Percentiles rank a stretch among this genome's conserved stretches.
phyloP scores from a whole-genome alignment of 2,113 vertebrate species.

The Myrmecophaga tridactyla region DNA sequence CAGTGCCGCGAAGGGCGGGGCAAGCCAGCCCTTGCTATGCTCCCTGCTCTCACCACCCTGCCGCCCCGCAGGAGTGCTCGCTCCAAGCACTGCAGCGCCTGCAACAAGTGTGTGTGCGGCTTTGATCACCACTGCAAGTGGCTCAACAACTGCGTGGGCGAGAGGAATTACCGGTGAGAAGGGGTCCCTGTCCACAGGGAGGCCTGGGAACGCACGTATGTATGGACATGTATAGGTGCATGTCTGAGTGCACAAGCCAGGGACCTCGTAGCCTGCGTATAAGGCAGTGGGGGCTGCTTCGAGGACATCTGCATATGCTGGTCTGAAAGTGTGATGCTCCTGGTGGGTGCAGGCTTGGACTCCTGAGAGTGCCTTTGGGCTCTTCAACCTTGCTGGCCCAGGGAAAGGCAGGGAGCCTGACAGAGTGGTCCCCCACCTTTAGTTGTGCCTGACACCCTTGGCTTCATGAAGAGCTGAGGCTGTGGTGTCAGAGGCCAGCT shows the following conservation, averaged over 20 bases:
- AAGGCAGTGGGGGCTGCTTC: neutral
- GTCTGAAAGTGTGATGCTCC: neutral
- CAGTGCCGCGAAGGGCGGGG: fast-evolving
- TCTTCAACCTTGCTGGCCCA: neutral
- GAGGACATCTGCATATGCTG: neutral
- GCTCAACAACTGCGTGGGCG: constrained; percentile 99
- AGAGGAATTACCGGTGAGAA: constrained; percentile 93
- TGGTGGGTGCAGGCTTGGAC: neutral
- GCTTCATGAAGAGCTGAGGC: neutral
- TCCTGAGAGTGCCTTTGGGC: neutral
- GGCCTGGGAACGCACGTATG: neutral
- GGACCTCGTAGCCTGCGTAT: neutral
- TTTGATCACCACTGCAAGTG: constrained; percentile 99
- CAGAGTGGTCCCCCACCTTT: neutral
- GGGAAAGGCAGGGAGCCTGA: neutral
- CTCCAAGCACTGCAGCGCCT: constrained; percentile 97
- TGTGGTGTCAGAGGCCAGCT: neutral
- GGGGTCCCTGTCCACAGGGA: fast-evolving
- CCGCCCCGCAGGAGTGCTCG: constrained; percentile 89
- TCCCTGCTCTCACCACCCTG: neutral
- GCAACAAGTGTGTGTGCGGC: constrained; percentile 96
- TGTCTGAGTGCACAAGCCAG: neutral
- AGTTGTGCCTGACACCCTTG: neutral
- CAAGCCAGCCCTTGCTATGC: neutral
- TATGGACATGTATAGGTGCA: neutral